Evolutionary conservation across 2,797 vertebrate genomes (phyloP), one percentile per base, ranked within the genome.

Genomic region (Dromococcyx pavoninus): DNA sequence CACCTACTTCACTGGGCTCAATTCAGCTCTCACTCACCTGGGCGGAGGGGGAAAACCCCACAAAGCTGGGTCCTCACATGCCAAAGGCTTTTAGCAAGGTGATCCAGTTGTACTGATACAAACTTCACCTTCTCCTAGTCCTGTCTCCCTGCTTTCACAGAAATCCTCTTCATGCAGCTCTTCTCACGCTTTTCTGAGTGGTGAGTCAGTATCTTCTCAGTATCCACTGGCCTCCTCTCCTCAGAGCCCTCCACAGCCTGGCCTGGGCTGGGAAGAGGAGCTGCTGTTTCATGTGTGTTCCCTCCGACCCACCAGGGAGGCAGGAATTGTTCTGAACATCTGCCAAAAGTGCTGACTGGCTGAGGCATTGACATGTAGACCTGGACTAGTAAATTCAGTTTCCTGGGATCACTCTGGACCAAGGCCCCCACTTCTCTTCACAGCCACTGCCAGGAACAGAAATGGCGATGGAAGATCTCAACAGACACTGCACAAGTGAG

Each of bases 291-390:
- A 3, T 7, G 23, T 4, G 30, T 2, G 1, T 57, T 33, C 32
- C 30, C 54, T 39, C 67, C 43, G 23, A 6, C 37, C 67, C 72
- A 24, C 60, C 22, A 11, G 86, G 27, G 53, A 43, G 54, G 25
- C 51, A 22, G 88, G 56, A 86, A 56, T 60, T 23, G 48, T 66
- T 92, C 23, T 43, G 54, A 87, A 48, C 64, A 28, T 25, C 32
- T 75, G 69, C 69, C 91, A 57, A 14, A 76, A 35, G 25, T 43
- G 62, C 39, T 30, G 57, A 1, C 21, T 91, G 61, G 57, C 73
- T 0, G 2, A 56, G 83, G 66, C 2, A 6, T 65, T 27, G 73
- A 54, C 5, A 1, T 8, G 23, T 30, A 35, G 27, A 30, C 22
- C 43, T 22, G 10, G 50, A 32, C 58, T 3, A 53, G 41, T 37